Evolutionary conservation across 2,113 vertebrate genomes (phyloP), one percentile per base, ranked within the genome.

Genomic region (Tyrannus savana): DNA sequence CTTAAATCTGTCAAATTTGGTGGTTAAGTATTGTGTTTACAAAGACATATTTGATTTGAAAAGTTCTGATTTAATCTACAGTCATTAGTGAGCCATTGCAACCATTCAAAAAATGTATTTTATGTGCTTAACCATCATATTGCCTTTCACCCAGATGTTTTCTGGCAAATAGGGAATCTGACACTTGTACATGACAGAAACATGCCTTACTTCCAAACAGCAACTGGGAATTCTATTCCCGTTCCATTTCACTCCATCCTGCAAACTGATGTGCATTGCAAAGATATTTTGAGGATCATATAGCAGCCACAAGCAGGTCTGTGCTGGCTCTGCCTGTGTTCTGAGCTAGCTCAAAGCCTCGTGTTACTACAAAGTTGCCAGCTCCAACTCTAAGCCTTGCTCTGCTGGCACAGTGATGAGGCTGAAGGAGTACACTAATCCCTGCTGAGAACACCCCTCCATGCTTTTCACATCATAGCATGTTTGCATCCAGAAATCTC

Each of bases 121-220:
- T 50, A 19, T 21, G 10, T 50, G 12, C 56, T 83, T 49, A 89
- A 31, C 0, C 0, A 59, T 42, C 16, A 39, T 7, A 18, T 10
- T 22, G 41, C 14, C 31, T 58, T 53, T 13, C 1, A 6, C 11
- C 10, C 5, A 50, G 25, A 22, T 58, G 28, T 62, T 50, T 91
- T 63, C n/a, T 53, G 31, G 37, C 31, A 71, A 80, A 59, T 8
- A 69, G 16, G 25, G n/a, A 86, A 44, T 0, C 0, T 14, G 28
- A 30, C 0, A 0, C 10, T 59, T 49, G 18, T 37, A 46, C 23
- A 4, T 25, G 30, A 89, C n/a, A 72, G 44, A 60, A 44, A 39
- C 7, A 4, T 25, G 24, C 21, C 19, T 79, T 64, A 50, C 53
- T 52, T 90, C 39, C 33, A 46, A 69, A 41, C 0, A 53, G 30